Evolutionary conservation across 2,888 invertebrate genomes (phyloP).

Genomic region (Opisthograptis luteolata): DNA sequence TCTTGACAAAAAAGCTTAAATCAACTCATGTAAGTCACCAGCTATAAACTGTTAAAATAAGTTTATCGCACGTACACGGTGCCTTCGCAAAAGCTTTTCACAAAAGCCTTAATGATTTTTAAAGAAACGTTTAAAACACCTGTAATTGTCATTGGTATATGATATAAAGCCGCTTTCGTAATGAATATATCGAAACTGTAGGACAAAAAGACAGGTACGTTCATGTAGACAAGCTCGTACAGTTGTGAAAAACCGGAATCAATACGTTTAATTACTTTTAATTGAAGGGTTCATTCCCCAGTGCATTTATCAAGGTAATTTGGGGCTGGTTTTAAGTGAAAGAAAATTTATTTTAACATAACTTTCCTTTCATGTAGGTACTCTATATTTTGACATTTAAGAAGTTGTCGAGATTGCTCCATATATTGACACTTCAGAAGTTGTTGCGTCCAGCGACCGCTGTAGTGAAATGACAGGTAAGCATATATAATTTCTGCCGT

Average conservation of each 20-base stretch:
- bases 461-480: conserved; percentile 4
- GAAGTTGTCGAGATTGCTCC: conserved; percentile 59
- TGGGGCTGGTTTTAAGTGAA: conserved; percentile 72
- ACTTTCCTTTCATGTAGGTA: conserved; percentile 69
- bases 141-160: conserved; percentile 52
- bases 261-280: conserved; percentile 51
- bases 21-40: too few relatives aligned
- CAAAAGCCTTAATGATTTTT: neutral
- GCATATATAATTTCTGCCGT: too few relatives aligned
- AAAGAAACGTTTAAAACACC: conserved; percentile 40
- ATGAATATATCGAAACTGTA: conserved; percentile 60
- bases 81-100: too few relatives aligned
- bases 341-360: conserved; percentile 68
- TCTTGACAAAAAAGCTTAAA: too few relatives aligned
- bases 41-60: too few relatives aligned
- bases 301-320: conserved; percentile 69
- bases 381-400: conserved; percentile 73
- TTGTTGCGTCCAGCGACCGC: conserved; percentile 23
- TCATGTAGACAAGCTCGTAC: conserved; percentile 32
- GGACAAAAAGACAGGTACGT: conserved; percentile 26
- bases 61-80: too few relatives aligned
- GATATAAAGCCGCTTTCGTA: conserved; percentile 57
- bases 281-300: conserved; percentile 70
- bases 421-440: conserved; percentile 65
- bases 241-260: conserved; percentile 63